Base-by-base conservation (phyloP, 2,797 vertebrate genomes). In the Ispidina lecontei region DNA sequence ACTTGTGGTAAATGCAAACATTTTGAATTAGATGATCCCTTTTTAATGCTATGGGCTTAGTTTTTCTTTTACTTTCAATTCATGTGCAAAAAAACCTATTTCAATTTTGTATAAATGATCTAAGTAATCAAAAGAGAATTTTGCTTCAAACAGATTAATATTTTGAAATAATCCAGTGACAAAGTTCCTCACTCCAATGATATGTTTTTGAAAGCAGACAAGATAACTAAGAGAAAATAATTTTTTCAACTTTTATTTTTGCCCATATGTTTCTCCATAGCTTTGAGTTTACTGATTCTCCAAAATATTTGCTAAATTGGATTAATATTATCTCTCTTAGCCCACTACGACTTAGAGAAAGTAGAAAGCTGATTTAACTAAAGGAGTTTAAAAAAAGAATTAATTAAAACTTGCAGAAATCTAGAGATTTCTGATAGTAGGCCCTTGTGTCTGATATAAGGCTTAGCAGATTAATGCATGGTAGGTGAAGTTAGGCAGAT, bases 91-190 rank as follows among this genome's bases (percentile, higher is more conserved):
- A 97, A 87, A 68, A 68, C 80, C 86, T 97, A 73, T 95, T 97
- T 94, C 69, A 82, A 83, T 97, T 97, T 39, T 97, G 89, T 51
- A 84, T 97, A 90, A 96, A 95, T 75, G 71, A 97, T 91, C 89
- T 97, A 51, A 91, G 88, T 87, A 94, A 98, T 75, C 94, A 97
- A 96, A 98, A 97, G 80, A 95, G 94, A 89, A 70, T 97, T 88
- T 94, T 98, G 46, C 76, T 97, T 93, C 89, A 96, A 95, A 96
- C 86, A 37, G 76, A 95, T 60, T 95, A 97, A 74, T 96, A 97
- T 74, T 94, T 97, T 85, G 93, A 96, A 89, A 90, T 55, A 97
- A 88, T 75, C 79, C 11, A 78, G 55, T 73, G 21, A 89, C 47
- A 72, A 94, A 41, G 31, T 91, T 73, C 29, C 56, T 69, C 22